Evolutionary conservation across 1,140 invertebrate genomes (phyloP).

Genomic region (Drosophila simulans): DNA sequence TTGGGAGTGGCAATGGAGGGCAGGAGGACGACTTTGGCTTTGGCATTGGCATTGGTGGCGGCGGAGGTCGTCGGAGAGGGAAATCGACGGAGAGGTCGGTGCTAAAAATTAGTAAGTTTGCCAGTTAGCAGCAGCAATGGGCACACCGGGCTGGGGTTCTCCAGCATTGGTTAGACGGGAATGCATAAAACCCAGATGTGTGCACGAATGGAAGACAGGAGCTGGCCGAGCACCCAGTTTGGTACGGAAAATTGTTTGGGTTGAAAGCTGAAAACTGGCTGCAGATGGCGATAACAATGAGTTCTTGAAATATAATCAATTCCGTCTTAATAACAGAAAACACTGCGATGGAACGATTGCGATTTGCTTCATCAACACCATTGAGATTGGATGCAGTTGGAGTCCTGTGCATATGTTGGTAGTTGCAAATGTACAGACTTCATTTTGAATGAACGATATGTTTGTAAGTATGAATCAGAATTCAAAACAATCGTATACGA

Average conservation of each 20-base stretch:
- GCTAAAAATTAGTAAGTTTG: slow-evolving; percentile 69
- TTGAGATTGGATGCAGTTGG: too few species aligned
- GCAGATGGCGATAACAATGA: slow-evolving; percentile 15
- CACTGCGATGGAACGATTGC: too few species aligned
- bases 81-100: slow-evolving; percentile 1
- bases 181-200: slow-evolving; percentile 62
- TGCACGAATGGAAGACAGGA: background rate
- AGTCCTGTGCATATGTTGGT: too few species aligned
- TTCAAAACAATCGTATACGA: too few species aligned
- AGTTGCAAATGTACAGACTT: too few species aligned
- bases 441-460: too few species aligned
- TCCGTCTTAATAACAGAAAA: too few species aligned
- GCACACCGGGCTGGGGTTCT: slow-evolving; percentile 26
- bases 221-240: background rate
- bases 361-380: too few species aligned
- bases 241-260: background rate
- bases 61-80: background rate
- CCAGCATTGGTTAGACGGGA: slow-evolving; percentile 27
- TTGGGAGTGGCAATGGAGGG: slow-evolving; percentile 1
- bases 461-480: too few species aligned
- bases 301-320: slow-evolving; percentile 4
- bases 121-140: slow-evolving; percentile 43
- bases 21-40: slow-evolving; percentile 26
- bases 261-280: background rate
- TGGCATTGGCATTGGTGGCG: slow-evolving; percentile 59